Evolutionary conservation across 1,140 invertebrate genomes (phyloP).

Genomic region (Lepidurus arcticus): DNA sequence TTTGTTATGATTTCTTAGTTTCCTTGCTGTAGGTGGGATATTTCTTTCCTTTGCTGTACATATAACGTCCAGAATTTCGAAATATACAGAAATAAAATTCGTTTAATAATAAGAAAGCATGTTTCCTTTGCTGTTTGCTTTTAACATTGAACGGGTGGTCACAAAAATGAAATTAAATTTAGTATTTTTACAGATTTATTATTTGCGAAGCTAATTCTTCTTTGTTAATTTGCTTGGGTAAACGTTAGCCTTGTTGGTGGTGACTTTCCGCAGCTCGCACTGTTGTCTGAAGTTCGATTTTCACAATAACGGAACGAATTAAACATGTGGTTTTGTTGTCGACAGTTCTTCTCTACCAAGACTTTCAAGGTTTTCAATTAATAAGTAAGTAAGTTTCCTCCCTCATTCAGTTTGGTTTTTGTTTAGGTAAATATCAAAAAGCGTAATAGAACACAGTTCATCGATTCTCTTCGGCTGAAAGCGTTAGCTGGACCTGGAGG

Average conservation of each 20-base stretch:
- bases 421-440: constrained; percentile 4
- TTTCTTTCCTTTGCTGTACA: neutral
- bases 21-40: neutral
- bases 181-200: no score
- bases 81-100: neutral
- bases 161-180: no score
- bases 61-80: constrained; percentile 19
- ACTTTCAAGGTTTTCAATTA: constrained; percentile 4
- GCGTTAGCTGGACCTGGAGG: constrained; percentile 72
- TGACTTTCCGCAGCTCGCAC: neutral
- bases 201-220: no score
- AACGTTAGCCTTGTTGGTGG: neutral
- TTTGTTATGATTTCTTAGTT: neutral
- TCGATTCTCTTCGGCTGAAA: constrained; percentile 64
- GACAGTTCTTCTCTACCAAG: constrained; percentile 12
- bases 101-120: neutral
- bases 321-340: constrained; percentile 22
- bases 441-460: constrained; percentile 47
- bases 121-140: neutral
- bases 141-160: no score
- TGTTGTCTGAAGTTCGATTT: neutral
- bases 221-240: no score
- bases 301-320: neutral
- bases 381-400: neutral
- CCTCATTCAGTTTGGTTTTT: neutral